These are phyloP conservation scores for Zaprionus camerounensis DNA, from an alignment of 1,140 invertebrate species.

Conservation along the genomic window DNA sequence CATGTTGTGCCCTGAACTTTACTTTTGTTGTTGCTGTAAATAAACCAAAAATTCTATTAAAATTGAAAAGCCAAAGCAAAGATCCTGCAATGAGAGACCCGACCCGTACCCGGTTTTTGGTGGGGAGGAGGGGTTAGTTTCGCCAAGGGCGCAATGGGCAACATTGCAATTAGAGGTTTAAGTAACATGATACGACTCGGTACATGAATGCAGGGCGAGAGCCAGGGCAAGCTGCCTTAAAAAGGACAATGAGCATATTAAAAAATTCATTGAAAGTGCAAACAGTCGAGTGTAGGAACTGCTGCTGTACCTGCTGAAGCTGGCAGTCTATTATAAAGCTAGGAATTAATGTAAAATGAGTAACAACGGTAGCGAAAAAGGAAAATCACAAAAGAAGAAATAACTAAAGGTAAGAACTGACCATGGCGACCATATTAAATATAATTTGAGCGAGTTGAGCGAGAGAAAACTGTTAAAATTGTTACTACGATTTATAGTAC, in stretches of 20 bases:
- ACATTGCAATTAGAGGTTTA: conserved; percentile 57
- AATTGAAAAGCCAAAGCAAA: conserved; percentile 56
- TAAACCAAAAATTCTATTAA: conserved; percentile 66
- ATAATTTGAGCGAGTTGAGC: not conserved
- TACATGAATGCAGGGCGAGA: conserved; percentile 1
- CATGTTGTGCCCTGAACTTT: conserved; percentile 18
- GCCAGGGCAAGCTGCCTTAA: conserved; percentile 9
- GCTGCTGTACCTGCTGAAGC: not conserved
- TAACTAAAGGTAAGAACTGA: not conserved
- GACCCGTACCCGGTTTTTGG: conserved; percentile 14
- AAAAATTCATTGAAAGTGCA: conserved; percentile 60
- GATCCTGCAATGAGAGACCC: conserved; percentile 15
- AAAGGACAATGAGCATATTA: conserved; percentile 64
- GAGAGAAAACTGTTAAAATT: not conserved
- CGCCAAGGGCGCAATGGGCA: conserved; percentile 52
- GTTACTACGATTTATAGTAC: no score
- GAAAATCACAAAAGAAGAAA: not conserved
- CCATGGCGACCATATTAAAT: not conserved
- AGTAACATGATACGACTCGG: conserved; percentile 20
- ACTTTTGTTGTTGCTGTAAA: conserved; percentile 45
- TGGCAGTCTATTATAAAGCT: conserved; percentile 16
- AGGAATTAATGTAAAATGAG: conserved; percentile 54
- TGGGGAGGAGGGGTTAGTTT: conserved; percentile 15
- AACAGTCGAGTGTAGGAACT: conserved; percentile 24
- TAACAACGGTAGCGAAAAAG: conserved; percentile 2